phyloP scores from a whole-genome alignment of 1,140 invertebrate species.

The Zophobas atratus region DNA sequence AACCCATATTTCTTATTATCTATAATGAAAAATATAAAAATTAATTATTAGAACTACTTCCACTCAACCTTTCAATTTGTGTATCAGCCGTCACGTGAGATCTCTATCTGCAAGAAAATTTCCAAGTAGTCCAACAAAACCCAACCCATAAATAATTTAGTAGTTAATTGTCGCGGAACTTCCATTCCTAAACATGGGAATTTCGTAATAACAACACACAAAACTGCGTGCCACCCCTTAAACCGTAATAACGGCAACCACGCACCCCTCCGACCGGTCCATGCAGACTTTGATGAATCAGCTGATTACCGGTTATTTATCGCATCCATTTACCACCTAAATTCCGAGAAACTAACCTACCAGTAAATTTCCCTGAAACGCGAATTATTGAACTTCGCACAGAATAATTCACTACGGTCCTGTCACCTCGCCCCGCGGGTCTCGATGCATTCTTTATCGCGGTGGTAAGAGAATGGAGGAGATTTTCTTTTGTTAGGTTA shows the following conservation, averaged over 20 bases:
- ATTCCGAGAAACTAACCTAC: constrained; percentile 19
- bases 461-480: neutral
- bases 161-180: neutral
- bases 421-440: neutral
- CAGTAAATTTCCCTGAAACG: neutral
- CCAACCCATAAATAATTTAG: neutral
- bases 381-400: constrained; percentile 2
- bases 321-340: neutral
- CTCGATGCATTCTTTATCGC: neutral
- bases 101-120: neutral
- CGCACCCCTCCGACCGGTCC: neutral
- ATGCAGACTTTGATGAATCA: constrained; percentile 23
- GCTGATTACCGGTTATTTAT: constrained; percentile 30
- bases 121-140: neutral
- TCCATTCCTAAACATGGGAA: neutral
- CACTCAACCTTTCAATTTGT: no score
- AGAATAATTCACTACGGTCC: constrained; percentile 4
- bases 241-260: constrained; percentile 14
- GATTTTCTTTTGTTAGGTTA: neutral
- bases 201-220: constrained; percentile 1
- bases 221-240: constrained; percentile 5
- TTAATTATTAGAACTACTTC: no score
- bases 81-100: neutral
- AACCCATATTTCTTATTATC: no score
- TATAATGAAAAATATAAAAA: no score